Evolutionary conservation across 2,113 vertebrate species (phyloP).

Genomic region (Pyxicephalus adspersus): DNA sequence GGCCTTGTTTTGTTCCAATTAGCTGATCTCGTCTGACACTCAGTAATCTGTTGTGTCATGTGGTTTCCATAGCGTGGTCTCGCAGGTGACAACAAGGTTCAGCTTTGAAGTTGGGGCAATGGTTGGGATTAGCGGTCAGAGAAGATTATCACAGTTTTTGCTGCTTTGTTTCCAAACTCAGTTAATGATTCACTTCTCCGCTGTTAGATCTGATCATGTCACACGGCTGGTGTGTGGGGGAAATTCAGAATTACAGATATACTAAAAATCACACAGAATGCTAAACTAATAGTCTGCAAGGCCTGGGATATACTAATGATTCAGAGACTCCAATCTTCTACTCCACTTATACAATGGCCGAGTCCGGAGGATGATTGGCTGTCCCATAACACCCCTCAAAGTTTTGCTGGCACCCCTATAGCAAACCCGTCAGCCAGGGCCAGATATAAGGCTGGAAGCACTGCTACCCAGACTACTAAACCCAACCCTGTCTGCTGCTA

Average conservation of each 20-base stretch:
- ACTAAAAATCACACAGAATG: too few species aligned
- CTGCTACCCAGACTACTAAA: too few species aligned
- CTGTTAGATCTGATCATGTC: constrained; percentile 21
- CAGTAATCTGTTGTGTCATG: constrained; percentile 26
- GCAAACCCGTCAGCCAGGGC: too few species aligned
- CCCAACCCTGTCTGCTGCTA: too few species aligned
- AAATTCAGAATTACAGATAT: not conserved
- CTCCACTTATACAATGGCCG: too few species aligned
- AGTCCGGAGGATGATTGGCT: too few species aligned
- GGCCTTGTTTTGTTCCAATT: constrained; percentile 12
- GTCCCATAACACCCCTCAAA: too few species aligned
- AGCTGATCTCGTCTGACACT: constrained; percentile 27
- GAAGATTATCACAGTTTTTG: constrained; percentile 43
- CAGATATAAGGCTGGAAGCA: too few species aligned
- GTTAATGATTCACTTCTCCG: constrained; percentile 31
- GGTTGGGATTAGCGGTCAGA: constrained; percentile 26
- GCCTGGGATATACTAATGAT: too few species aligned
- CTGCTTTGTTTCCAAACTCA: constrained; percentile 45
- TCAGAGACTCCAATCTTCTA: too few species aligned
- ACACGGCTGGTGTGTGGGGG: not conserved
- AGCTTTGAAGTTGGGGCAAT: constrained; percentile 34
- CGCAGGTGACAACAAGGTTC: not conserved
- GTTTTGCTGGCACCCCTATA: too few species aligned
- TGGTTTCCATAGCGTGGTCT: constrained; percentile 2
- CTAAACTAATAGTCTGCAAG: too few species aligned